phyloP scores from a whole-genome alignment of 1,140 invertebrate genomes.

The Radopholus similis region DNA sequence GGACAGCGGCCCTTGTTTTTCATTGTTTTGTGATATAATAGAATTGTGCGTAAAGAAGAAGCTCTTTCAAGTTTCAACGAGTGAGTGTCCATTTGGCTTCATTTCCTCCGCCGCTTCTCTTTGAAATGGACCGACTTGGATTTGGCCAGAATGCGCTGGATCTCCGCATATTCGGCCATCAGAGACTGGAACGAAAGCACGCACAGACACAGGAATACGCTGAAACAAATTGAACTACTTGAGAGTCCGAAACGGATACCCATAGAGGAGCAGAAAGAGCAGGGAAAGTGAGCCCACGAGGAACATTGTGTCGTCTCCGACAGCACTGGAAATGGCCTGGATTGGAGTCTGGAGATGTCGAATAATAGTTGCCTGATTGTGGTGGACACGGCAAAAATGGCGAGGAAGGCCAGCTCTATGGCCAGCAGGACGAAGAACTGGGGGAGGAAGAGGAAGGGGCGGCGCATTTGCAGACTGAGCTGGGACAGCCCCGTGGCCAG shows the following conservation, averaged over 20 bases:
- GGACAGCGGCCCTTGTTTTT: too few relatives aligned
- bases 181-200: slow-evolving; percentile 41
- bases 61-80: neutral
- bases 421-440: neutral
- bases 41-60: neutral
- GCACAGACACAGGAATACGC: slow-evolving; percentile 20
- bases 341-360: neutral
- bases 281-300: neutral
- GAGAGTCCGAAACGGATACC: neutral
- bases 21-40: neutral
- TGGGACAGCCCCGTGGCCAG: slow-evolving; percentile 24
- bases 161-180: slow-evolving; percentile 24
- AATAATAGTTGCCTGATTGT: slow-evolving; percentile 9
- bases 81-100: neutral
- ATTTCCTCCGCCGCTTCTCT: slow-evolving; percentile 13
- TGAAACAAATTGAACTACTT: slow-evolving; percentile 7
- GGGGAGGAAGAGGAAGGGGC: slow-evolving; percentile 1
- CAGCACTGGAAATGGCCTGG: neutral
- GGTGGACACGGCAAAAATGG: neutral
- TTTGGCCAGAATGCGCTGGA: slow-evolving; percentile 33
- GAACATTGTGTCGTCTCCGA: slow-evolving; percentile 13
- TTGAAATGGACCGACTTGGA: slow-evolving; percentile 41
- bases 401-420: neutral
- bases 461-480: slow-evolving; percentile 25
- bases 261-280: slow-evolving; percentile 10